Conservation (phyloP, 2,888 invertebrate species). For the Electrophaes corylata region DNA sequence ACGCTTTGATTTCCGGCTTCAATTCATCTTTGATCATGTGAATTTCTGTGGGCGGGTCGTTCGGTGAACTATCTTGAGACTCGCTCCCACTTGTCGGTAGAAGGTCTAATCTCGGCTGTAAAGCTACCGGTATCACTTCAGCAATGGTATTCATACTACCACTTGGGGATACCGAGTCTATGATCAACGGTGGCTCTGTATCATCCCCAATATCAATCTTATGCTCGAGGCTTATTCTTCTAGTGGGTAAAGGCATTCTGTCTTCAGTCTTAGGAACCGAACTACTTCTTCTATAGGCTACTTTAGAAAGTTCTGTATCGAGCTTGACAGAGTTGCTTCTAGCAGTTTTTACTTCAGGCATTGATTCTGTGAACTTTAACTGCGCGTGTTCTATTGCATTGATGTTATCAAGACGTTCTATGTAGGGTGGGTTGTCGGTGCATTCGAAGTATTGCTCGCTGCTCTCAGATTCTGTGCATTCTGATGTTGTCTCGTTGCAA, state of each 20-base stretch:
- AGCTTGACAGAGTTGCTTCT: constrained; percentile 65
- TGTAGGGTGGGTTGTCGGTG: constrained; percentile 65
- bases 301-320: constrained; percentile 70
- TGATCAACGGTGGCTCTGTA: constrained; percentile 77
- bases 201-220: constrained; percentile 81
- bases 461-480: constrained; percentile 81
- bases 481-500: constrained; percentile 79
- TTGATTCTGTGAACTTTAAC: constrained; percentile 60
- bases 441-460: constrained; percentile 81
- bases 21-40: constrained; percentile 67
- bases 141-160: constrained; percentile 78
- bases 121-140: constrained; percentile 73
- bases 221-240: constrained; percentile 76
- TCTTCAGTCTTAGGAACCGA: constrained; percentile 77
- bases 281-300: constrained; percentile 73
- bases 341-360: constrained; percentile 57
- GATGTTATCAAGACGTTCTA: constrained; percentile 64
- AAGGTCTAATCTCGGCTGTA: constrained; percentile 69
- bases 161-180: constrained; percentile 74
- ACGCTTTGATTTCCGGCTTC: constrained; percentile 66
- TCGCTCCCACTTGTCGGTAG: constrained; percentile 65
- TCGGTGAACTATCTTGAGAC: constrained; percentile 73
- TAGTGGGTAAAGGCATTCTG: constrained; percentile 60
- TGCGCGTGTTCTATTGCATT: constrained; percentile 57
- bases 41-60: constrained; percentile 78